These are phyloP conservation scores for Neomorphus geoffroyi DNA, from an alignment of 2,797 vertebrate species.

Conservation along the genomic window DNA sequence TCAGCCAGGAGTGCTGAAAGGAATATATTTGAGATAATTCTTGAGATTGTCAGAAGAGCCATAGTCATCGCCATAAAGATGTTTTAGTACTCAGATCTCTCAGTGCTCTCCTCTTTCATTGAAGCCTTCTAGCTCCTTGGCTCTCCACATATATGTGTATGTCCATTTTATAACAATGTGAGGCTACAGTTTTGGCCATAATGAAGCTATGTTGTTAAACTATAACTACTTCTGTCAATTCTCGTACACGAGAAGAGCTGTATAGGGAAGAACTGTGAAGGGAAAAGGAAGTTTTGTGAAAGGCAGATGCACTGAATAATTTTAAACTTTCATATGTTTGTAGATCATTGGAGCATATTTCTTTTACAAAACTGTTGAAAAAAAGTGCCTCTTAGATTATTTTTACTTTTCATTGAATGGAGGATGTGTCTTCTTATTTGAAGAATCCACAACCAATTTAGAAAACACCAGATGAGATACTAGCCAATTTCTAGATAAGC, in stretches of 20 bases:
- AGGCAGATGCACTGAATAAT: background rate
- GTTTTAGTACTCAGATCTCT: background rate
- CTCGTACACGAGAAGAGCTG: background rate
- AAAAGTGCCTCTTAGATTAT: background rate
- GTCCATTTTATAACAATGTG: background rate
- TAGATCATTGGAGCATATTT: background rate
- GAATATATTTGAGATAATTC: background rate
- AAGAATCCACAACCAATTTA: constrained; percentile 32
- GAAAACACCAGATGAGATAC: constrained; percentile 25
- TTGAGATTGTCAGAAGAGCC: background rate
- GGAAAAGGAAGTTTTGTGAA: background rate
- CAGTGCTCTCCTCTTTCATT: background rate
- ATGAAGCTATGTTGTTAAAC: background rate
- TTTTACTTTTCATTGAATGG: constrained; percentile 29
- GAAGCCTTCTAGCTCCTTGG: background rate
- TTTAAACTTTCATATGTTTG: background rate
- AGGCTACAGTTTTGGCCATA: background rate
- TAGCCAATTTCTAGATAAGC: constrained; percentile 35
- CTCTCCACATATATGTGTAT: background rate
- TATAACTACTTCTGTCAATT: background rate
- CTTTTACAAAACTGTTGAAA: background rate
- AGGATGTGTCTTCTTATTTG: background rate
- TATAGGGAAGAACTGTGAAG: background rate
- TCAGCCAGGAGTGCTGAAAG: background rate
- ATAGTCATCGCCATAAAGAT: background rate